These are phyloP conservation scores for Archips xylosteana DNA, from an alignment of 2,888 invertebrate genomes.

Conservation along the genomic window DNA sequence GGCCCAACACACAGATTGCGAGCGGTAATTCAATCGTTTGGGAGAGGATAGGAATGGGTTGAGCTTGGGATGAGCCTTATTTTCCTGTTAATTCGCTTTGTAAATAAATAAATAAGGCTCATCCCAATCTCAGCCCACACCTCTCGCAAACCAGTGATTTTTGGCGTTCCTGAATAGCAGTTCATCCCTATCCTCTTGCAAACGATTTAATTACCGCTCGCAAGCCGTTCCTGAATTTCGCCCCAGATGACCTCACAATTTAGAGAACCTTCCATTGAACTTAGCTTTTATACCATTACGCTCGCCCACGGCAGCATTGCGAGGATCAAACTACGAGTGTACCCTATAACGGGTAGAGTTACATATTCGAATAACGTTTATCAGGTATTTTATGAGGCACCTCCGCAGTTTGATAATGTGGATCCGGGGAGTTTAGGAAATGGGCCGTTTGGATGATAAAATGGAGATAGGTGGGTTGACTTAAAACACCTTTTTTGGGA, in stretches of 20 bases:
- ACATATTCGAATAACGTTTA: slow-evolving; percentile 7
- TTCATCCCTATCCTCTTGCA: too few species aligned
- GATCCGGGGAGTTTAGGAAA: slow-evolving; percentile 8
- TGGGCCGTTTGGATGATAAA: slow-evolving; percentile 16
- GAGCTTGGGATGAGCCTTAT: too few species aligned
- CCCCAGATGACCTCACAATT: background rate
- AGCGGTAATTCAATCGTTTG: too few species aligned
- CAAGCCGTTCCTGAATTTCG: too few species aligned
- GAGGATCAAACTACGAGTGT: background rate
- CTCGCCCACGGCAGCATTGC: background rate
- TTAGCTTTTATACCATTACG: background rate
- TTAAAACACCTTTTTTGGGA: background rate
- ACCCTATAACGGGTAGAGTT: slow-evolving; percentile 15
- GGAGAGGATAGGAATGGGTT: too few species aligned
- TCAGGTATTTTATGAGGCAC: slow-evolving; percentile 16
- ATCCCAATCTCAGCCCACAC: too few species aligned
- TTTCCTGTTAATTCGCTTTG: too few species aligned
- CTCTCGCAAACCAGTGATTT: too few species aligned
- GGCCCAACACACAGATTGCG: too few species aligned
- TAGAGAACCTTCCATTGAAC: background rate
- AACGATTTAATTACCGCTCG: too few species aligned
- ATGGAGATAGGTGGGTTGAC: background rate
- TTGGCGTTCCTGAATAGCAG: too few species aligned
- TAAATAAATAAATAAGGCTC: too few species aligned
- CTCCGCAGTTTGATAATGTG: slow-evolving; percentile 9